phyloP scores from a whole-genome alignment of 1,140 invertebrate species.

The Calephelis nemesis region DNA sequence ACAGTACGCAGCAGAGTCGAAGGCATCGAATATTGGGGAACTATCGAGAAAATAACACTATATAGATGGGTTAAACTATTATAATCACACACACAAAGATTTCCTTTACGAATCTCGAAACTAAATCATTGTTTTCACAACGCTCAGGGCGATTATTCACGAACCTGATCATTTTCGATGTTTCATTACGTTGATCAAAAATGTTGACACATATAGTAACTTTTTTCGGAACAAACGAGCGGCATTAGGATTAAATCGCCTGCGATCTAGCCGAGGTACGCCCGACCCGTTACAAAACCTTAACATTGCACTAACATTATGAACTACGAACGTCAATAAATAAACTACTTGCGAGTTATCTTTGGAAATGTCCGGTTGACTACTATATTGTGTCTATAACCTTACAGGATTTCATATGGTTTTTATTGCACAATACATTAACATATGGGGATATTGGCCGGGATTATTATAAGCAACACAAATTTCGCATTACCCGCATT shows the following conservation, averaged over 20 bases:
- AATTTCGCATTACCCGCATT: not conserved
- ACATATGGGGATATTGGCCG: not conserved
- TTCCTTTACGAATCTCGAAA: not conserved
- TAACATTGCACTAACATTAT: slow-evolving; percentile 15
- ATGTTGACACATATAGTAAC: slow-evolving; percentile 5
- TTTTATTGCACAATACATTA: slow-evolving; percentile 13
- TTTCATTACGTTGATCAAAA: slow-evolving; percentile 2
- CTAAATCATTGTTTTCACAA: slow-evolving; percentile 2
- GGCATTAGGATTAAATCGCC: slow-evolving; percentile 1
- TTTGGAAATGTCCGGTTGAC: slow-evolving; percentile 13
- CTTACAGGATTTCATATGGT: not conserved
- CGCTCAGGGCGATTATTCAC: not conserved
- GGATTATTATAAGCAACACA: not conserved
- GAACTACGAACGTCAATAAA: slow-evolving; percentile 15
- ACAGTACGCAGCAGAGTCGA: too few relatives aligned
- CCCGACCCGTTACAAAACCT: not conserved
- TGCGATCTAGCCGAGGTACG: not conserved
- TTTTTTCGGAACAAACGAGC: not conserved
- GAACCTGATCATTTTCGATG: slow-evolving; percentile 4
- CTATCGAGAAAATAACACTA: not conserved
- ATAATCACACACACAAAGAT: not conserved
- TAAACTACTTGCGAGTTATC: slow-evolving; percentile 10
- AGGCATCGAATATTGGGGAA: too few relatives aligned
- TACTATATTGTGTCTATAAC: slow-evolving; percentile 15
- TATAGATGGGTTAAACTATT: not conserved